Base-by-base conservation (phyloP, 2,888 invertebrate genomes). In the Herminia tarsipennalis region DNA sequence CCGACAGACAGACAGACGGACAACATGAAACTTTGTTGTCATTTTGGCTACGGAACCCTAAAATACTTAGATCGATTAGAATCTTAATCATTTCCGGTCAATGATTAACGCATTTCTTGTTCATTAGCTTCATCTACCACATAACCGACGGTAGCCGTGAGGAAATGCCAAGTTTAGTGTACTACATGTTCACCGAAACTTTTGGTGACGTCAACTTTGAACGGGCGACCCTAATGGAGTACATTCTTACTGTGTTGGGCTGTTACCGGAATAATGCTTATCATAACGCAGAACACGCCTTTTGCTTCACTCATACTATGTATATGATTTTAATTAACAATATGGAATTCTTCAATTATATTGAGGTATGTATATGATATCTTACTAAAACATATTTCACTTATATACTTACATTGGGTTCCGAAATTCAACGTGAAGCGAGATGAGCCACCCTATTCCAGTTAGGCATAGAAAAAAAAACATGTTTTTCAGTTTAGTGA, bases 201-300 rank as follows among this genome's bases (percentile, higher is more conserved):
- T 84, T 93, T 24, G 89, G 89, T 0, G 81, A 82, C 9, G 60
- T 78, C 0, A 78, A 82, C 36, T 82, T 93, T 40, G 84, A 92
- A 6, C 56, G 83, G 4, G 48, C 58, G 0, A 60, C 59, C 1
- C 57, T 93, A 12, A 87, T 87, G 0, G 84, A 89, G 62, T 94
- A 93, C 64, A 78, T 92, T 0, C 74, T 94, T 6, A 89, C 92
- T 0, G 79, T 92, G 1, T 71, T 91, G 1, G 48, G 65, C 9
- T 81, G 84, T 47, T 94, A 94, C 61, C 78, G 93, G 2, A 56
- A 81, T 24, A 93, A 93, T 56, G 91, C 93, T 0, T 94, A 94
- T 62, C 94, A 94, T 61, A 94, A 94, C 71, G 93, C 93, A 1
- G 93, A 93, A 37, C 94, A 94, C 57, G 94, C 93, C 0, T 94